Conservation (phyloP, 2,113 vertebrate species). For the Neotoma lepida region DNA sequence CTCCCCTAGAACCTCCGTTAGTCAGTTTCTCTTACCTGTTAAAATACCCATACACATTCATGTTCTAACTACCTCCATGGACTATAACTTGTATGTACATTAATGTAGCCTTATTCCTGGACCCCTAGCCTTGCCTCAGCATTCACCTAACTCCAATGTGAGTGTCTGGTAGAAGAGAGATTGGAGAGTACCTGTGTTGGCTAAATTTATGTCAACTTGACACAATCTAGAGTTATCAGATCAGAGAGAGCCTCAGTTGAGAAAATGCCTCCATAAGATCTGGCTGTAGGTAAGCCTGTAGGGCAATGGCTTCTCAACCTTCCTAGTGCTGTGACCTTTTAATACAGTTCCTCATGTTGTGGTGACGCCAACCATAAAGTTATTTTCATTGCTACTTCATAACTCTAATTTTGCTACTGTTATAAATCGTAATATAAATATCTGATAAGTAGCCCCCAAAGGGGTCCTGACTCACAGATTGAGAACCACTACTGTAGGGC, state of each 20-base stretch:
- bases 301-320: neutral
- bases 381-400: neutral
- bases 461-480: neutral
- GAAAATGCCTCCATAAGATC: neutral
- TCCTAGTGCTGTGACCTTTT: neutral
- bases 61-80: neutral
- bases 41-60: neutral
- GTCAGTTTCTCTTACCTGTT: neutral
- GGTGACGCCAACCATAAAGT: neutral
- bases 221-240: neutral
- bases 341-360: neutral
- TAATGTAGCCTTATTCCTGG: neutral
- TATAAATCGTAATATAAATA: neutral
- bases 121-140: neutral
- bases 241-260: neutral
- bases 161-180: neutral
- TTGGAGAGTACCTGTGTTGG: neutral
- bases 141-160: neutral
- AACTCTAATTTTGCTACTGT: neutral
- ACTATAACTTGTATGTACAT: neutral
- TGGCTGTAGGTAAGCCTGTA: neutral
- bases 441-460: neutral
- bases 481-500: neutral
- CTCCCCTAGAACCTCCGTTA: neutral
- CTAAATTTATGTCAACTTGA: neutral